These are phyloP conservation scores for Lineus longissimus DNA, from an alignment of 1,140 invertebrate genomes.

Conservation along the genomic window DNA sequence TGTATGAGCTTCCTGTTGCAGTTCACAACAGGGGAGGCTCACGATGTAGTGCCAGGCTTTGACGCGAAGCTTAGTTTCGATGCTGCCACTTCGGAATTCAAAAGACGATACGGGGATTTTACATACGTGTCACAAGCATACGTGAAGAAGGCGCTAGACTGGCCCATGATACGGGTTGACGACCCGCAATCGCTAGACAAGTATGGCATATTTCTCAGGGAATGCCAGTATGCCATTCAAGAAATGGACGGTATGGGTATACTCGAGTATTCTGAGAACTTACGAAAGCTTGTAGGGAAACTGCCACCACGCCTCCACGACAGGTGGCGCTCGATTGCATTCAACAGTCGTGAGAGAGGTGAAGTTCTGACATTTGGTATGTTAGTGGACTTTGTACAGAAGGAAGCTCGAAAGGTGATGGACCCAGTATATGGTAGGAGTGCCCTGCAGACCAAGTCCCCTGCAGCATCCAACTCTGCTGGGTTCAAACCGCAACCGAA, in stretches of 20 bases:
- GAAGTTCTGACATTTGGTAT: too few relatives aligned
- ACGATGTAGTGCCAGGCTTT: neutral
- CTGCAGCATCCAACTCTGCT: too few relatives aligned
- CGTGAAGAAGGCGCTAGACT: neutral
- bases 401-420: too few relatives aligned
- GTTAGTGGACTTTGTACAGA: too few relatives aligned
- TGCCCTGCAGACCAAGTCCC: too few relatives aligned
- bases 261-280: neutral
- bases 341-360: too few relatives aligned
- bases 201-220: neutral
- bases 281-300: neutral
- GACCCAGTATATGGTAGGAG: too few relatives aligned
- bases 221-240: neutral
- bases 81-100: neutral
- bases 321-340: neutral
- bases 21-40: neutral
- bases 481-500: too few relatives aligned
- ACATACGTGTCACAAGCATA: neutral
- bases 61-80: neutral
- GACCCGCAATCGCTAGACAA: neutral
- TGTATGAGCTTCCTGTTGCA: too few relatives aligned
- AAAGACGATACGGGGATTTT: neutral
- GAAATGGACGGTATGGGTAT: neutral
- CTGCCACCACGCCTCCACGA: neutral
- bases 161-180: neutral